Conservation (phyloP, 2,113 vertebrate species). For the Urocolius indicus region DNA sequence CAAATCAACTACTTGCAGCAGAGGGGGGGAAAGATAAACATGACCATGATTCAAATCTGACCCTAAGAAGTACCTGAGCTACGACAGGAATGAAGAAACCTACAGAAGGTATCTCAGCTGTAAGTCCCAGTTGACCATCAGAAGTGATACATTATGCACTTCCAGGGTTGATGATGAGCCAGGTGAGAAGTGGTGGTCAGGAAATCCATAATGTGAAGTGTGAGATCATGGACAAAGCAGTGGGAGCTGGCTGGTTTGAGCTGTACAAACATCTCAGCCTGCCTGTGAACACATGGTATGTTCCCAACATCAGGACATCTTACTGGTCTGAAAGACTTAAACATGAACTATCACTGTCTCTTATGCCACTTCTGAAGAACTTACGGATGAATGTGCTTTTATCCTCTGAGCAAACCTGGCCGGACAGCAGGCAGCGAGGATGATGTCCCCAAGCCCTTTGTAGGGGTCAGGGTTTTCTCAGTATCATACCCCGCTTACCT, state of each 20-base stretch:
- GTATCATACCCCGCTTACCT: not conserved
- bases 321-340: not conserved
- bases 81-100: not conserved
- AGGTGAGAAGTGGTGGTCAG: not conserved
- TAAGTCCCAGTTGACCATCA: not conserved
- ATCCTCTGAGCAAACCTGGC: not conserved
- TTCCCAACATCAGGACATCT: not conserved
- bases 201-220: not conserved
- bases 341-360: not conserved
- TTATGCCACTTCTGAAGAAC: not conserved
- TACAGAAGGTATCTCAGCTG: not conserved
- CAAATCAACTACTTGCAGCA: not conserved
- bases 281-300: not conserved
- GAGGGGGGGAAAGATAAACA: too few relatives aligned
- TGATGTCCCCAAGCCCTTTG: not conserved
- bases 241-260: accelerated
- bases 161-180: not conserved
- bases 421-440: not conserved
- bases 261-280: not conserved
- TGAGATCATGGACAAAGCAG: not conserved
- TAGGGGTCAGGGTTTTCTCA: not conserved
- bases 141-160: not conserved
- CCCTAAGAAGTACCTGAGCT: not conserved
- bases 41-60: not conserved
- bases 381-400: not conserved